A percentile compares a stretch with the other conserved stretches of the same genome.
phyloP scores from a whole-genome alignment of 53 echinoderm and acorn worm genomes.

The Temnopleurus reevesii region DNA sequence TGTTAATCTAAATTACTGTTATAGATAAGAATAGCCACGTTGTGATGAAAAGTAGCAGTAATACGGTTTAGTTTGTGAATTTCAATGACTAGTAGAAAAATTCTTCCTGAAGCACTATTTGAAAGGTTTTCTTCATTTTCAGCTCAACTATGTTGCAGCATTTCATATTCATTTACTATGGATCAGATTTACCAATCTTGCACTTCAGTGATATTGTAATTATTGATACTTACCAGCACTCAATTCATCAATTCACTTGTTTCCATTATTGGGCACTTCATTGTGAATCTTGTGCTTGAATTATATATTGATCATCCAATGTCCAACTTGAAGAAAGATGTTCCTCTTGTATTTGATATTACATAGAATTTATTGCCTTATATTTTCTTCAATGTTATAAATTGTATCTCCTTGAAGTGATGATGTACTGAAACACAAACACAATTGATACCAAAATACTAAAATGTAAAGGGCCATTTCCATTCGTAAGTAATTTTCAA shows the following conservation, averaged over 20 bases:
- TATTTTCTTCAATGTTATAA: not conserved
- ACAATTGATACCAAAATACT: not conserved
- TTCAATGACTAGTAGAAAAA: not conserved
- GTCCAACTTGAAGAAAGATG: not conserved
- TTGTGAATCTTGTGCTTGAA: not conserved
- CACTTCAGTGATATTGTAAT: not conserved
- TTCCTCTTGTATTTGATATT: not conserved
- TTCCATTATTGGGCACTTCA: not conserved
- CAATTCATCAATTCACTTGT: not conserved
- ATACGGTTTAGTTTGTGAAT: not conserved
- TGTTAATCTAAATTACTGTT: slow-evolving; percentile 7
- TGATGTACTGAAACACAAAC: not conserved
- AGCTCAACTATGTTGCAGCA: not conserved
- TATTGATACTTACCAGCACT: not conserved
- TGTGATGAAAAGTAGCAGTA: not conserved
- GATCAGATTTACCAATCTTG: not conserved
- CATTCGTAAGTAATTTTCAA: not conserved
- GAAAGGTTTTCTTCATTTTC: not conserved
- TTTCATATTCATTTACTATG: not conserved
- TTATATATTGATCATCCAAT: not conserved
- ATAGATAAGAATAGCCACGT: not conserved
- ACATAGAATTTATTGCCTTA: not conserved
- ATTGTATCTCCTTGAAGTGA: not conserved
- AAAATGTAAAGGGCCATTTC: not conserved
- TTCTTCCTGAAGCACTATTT: not conserved